These are phyloP conservation scores for Andrena fulva DNA, from an alignment of 2,888 invertebrate species.

Conservation along the genomic window DNA sequence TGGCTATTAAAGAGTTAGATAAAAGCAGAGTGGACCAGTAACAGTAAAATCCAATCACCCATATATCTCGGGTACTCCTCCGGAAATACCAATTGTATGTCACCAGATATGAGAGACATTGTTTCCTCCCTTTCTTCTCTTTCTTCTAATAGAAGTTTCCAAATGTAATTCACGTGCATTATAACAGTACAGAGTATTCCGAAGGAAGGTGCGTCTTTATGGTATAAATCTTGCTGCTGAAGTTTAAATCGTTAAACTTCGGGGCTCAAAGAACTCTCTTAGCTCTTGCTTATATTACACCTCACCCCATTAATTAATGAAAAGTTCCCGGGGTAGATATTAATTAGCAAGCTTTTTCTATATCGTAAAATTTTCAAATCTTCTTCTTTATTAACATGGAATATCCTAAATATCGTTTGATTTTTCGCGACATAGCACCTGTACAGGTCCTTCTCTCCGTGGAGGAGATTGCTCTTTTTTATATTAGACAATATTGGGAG, in stretches of 20 bases:
- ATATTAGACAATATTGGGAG: too few species aligned
- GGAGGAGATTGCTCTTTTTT: too few species aligned
- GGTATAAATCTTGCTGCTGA: not conserved
- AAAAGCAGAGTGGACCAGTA: not conserved
- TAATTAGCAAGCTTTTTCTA: not conserved
- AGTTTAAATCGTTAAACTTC: not conserved
- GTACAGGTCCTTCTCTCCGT: too few species aligned
- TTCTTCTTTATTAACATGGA: not conserved
- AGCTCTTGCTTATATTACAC: not conserved
- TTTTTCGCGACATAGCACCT: too few species aligned
- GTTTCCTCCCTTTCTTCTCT: not conserved
- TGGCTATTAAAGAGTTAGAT: constrained; percentile 14
- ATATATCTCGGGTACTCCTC: constrained; percentile 3
- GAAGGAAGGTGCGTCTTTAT: not conserved
- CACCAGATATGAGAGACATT: not conserved
- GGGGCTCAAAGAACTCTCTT: not conserved
- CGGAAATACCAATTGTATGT: not conserved
- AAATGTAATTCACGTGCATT: not conserved
- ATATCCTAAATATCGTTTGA: not conserved
- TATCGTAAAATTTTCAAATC: not conserved
- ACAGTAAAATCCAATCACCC: constrained; percentile 10
- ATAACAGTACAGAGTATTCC: not conserved
- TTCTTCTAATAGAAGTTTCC: not conserved
- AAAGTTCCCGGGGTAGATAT: not conserved
- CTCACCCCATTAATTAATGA: not conserved